These are phyloP conservation scores for Liasis olivaceus DNA, from an alignment of 2,797 vertebrate genomes.

Conservation along the genomic window DNA sequence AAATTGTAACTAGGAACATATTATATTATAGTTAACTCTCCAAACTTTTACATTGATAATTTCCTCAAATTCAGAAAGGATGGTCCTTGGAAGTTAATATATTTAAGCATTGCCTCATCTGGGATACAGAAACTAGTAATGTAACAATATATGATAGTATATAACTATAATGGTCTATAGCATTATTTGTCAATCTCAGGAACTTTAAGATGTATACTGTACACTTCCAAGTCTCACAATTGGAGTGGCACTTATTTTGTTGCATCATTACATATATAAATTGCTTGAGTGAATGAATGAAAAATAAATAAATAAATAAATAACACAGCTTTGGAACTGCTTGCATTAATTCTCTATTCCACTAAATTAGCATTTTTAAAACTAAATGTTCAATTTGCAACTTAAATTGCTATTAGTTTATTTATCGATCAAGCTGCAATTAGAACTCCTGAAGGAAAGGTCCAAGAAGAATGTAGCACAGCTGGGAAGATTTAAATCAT, in stretches of 20 bases:
- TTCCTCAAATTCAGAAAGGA: background rate
- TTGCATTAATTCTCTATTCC: background rate
- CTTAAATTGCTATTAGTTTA: slow-evolving; percentile 7
- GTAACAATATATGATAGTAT: background rate
- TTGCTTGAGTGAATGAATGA: background rate
- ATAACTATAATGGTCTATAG: no score
- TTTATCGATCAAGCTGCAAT: background rate
- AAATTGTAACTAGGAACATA: no score
- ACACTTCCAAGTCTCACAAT: background rate
- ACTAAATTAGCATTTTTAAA: background rate
- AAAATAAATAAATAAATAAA: background rate
- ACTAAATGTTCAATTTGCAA: background rate
- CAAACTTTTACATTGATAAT: background rate
- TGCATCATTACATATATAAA: background rate
- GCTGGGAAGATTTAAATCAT: background rate
- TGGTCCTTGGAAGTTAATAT: background rate
- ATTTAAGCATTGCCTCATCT: background rate
- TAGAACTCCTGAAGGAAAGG: slow-evolving; percentile 20
- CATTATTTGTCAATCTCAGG: background rate
- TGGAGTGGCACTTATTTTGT: background rate
- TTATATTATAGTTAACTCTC: background rate
- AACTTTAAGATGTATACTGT: background rate
- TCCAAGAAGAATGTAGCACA: slow-evolving; percentile 8
- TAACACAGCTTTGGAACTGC: background rate
- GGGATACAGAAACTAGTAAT: background rate